Conservation (phyloP, 2,113 vertebrate genomes). For the Psittacara wagleri region DNA sequence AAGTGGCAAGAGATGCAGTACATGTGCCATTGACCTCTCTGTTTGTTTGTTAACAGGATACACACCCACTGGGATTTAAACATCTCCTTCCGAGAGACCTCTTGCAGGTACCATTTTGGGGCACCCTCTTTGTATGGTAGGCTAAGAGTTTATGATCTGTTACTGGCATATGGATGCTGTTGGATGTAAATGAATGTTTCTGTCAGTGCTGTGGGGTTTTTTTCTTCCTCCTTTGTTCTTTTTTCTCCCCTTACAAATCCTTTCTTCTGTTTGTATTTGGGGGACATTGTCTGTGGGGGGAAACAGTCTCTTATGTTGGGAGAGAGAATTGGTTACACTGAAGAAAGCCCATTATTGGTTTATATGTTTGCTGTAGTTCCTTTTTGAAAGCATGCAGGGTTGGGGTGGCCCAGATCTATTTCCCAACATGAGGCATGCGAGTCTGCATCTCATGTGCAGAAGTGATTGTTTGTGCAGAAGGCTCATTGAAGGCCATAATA, state of each 20-base stretch:
- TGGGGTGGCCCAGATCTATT: not conserved
- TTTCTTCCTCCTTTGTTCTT: not conserved
- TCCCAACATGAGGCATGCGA: not conserved
- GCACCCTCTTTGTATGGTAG: conserved; percentile 22
- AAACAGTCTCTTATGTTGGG: not conserved
- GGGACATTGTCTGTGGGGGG: not conserved
- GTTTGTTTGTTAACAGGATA: conserved; percentile 69
- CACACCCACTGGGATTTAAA: conserved; percentile 84
- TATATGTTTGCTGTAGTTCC: not conserved
- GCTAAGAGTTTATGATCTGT: not conserved
- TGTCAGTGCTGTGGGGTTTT: not conserved
- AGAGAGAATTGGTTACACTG: not conserved
- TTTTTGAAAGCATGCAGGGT: not conserved
- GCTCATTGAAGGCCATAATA: not conserved
- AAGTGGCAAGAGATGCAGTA: not conserved
- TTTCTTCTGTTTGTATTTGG: not conserved
- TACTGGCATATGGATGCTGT: not conserved
- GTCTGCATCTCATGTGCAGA: not conserved
- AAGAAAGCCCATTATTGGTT: not conserved
- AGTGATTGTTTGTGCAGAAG: not conserved
- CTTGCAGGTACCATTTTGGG: conserved; percentile 76
- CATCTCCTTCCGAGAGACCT: conserved; percentile 83
- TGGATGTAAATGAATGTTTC: not conserved
- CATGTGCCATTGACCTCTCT: conserved; percentile 17
- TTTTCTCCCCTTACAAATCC: not conserved